Conservation (phyloP, 2,888 invertebrate genomes). For the Cantharis rufa region DNA sequence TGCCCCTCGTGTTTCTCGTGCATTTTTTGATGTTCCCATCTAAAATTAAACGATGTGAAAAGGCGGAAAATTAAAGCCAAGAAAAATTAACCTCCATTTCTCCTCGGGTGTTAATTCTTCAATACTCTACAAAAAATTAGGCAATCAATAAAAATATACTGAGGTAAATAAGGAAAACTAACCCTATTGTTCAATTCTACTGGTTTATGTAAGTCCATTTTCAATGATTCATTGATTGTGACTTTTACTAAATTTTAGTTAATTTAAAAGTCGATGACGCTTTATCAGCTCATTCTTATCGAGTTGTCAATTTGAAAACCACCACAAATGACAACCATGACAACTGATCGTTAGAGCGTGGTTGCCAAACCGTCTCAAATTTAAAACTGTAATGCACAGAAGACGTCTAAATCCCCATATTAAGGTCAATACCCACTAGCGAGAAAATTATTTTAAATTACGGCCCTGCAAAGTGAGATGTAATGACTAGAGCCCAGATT, state of each 20-base stretch:
- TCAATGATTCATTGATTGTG: neutral
- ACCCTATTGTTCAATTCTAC: constrained; percentile 60
- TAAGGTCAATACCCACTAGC: neutral
- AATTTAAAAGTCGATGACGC: neutral
- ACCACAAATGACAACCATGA: neutral
- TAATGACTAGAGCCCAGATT: no score
- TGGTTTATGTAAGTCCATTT: constrained; percentile 58
- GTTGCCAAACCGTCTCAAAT: neutral
- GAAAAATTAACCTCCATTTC: constrained; percentile 64
- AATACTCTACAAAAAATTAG: constrained; percentile 63
- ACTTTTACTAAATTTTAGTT: neutral
- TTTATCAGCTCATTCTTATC: neutral
- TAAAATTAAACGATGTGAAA: constrained; percentile 47
- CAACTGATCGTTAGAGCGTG: neutral
- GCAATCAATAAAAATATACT: constrained; percentile 23
- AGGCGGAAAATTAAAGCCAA: constrained; percentile 11
- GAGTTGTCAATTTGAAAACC: neutral
- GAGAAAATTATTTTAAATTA: no score
- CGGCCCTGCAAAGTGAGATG: no score
- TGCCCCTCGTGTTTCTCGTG: constrained; percentile 90
- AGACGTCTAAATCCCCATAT: no score
- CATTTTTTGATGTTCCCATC: constrained; percentile 78
- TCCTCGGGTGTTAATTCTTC: constrained; percentile 78
- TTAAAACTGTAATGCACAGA: neutral
- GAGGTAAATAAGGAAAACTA: constrained; percentile 30